Evolutionary conservation across 2,113 vertebrate species (phyloP).

Genomic region (Ictalurus punctatus): DNA sequence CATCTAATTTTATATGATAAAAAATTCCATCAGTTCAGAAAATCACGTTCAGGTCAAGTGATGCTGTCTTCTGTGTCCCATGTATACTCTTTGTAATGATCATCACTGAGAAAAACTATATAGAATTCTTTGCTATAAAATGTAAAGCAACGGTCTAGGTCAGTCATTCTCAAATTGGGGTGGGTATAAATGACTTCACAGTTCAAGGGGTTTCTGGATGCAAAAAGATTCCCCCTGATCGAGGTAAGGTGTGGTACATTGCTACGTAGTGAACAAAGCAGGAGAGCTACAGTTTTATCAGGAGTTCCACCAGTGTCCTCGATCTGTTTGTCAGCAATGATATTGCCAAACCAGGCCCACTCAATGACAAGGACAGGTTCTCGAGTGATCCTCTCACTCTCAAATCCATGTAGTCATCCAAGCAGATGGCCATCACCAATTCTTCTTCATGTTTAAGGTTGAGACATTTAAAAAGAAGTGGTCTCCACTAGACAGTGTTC

Average conservation of each 20-base stretch:
- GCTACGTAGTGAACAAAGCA: background rate
- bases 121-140: background rate
- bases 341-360: background rate
- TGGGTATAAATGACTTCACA: background rate
- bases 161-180: background rate
- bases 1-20: background rate
- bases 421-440: constrained; percentile 58
- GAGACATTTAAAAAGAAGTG: constrained; percentile 59
- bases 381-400: background rate
- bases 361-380: background rate
- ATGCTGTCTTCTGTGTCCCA: background rate
- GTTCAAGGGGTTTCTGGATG: background rate
- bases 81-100: background rate
- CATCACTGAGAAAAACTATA: background rate
- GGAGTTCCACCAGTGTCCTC: background rate
- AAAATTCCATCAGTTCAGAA: background rate
- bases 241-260: no score
- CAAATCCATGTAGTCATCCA: constrained; percentile 6
- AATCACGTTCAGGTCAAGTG: background rate
- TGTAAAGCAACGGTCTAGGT: background rate
- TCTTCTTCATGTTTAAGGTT: constrained; percentile 51
- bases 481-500: constrained; percentile 40
- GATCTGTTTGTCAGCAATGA: background rate
- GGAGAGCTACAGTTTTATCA: background rate
- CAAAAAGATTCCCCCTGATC: background rate